Conservation (phyloP, 1,140 invertebrate genomes). For the Pseudoatta argentina region DNA sequence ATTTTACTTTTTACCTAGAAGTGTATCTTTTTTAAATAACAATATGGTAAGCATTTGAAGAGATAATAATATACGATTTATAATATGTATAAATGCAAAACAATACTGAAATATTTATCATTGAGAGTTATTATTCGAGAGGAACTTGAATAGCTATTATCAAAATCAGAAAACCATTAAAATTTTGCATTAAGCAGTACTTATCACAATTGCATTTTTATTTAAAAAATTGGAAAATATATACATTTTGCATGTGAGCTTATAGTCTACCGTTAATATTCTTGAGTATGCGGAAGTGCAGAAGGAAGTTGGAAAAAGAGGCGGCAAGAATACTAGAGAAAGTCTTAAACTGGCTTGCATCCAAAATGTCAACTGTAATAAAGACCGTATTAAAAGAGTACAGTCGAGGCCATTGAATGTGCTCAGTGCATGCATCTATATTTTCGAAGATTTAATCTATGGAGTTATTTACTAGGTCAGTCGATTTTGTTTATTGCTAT, state of each 20-base stretch:
- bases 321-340: not conserved
- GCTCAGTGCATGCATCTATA: not conserved
- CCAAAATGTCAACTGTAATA: constrained; percentile 69
- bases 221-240: constrained; percentile 53
- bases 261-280: constrained; percentile 41
- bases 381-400: constrained; percentile 59
- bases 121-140: not conserved
- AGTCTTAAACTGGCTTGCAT: constrained; percentile 63
- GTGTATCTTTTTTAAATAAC: not conserved
- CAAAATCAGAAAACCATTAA: not conserved
- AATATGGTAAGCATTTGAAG: not conserved
- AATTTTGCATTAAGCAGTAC: constrained; percentile 35
- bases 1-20: not conserved
- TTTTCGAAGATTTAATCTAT: not conserved
- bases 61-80: not conserved
- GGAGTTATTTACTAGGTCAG: constrained; percentile 1
- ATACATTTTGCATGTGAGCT: not conserved
- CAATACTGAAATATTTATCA: not conserved
- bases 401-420: constrained; percentile 15
- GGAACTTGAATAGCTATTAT: not conserved
- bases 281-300: constrained; percentile 10
- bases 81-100: not conserved
- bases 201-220: constrained; percentile 27
- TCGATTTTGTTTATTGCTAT: not conserved
- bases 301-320: not conserved